A percentile compares a stretch with the other conserved stretches of the same genome.
Conservation (phyloP, 2,888 invertebrate species). For the Lysandra bellargus region DNA sequence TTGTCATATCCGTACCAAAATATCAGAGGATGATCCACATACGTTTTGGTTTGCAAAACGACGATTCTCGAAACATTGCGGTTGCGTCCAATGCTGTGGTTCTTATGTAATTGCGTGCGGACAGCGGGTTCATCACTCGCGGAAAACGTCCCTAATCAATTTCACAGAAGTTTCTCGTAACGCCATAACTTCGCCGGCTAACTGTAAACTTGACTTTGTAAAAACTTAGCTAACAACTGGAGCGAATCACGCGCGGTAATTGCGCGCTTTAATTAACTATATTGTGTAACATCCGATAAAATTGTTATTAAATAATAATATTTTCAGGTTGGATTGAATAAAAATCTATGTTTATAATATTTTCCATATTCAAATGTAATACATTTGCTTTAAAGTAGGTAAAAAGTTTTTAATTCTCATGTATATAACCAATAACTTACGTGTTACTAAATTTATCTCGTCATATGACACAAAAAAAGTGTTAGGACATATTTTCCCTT, state of each 20-base stretch:
- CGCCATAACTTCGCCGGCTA: conserved; percentile 66
- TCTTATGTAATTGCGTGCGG: not conserved
- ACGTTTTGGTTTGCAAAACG: not conserved
- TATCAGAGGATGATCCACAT: no score
- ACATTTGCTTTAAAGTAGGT: no score
- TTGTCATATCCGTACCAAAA: no score
- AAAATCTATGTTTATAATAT: no score
- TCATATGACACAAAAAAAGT: no score
- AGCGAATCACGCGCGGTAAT: conserved; percentile 75
- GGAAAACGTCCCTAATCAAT: conserved; percentile 45
- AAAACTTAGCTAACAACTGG: conserved; percentile 78
- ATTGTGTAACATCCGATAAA: conserved; percentile 71
- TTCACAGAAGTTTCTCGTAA: conserved; percentile 57
- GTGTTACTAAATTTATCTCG: no score
- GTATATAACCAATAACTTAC: no score
- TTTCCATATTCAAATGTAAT: no score
- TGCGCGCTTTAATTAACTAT: conserved; percentile 65
- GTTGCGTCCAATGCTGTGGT: not conserved
- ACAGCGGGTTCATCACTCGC: conserved; percentile 37
- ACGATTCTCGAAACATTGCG: not conserved
- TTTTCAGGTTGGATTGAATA: not conserved
- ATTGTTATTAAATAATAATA: conserved; percentile 3
- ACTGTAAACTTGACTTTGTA: conserved; percentile 72
- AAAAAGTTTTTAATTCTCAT: no score
- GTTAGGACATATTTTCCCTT: no score